These are phyloP conservation scores for Crocidura indochinensis DNA, from an alignment of 2,797 vertebrate species.

Conservation along the genomic window DNA sequence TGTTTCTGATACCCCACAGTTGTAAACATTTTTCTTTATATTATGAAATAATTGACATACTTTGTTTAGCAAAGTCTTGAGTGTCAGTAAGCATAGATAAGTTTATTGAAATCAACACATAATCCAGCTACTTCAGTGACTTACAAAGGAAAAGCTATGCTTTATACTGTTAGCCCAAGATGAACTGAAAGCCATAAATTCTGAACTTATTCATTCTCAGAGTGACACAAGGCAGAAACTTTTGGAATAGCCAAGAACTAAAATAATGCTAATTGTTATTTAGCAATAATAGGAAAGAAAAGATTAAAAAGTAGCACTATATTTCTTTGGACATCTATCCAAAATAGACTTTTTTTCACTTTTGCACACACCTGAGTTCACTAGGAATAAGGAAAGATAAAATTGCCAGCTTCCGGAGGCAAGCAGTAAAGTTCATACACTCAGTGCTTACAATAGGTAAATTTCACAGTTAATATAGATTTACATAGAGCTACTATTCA, in stretches of 20 bases:
- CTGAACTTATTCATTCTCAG: neutral
- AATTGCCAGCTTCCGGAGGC: neutral
- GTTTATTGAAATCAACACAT: neutral
- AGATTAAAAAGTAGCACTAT: neutral
- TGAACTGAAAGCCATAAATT: neutral
- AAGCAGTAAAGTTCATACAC: neutral
- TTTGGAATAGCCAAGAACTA: neutral
- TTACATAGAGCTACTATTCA: neutral
- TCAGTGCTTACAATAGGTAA: neutral
- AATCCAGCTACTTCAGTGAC: neutral
- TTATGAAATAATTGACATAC: neutral
- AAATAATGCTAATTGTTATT: neutral
- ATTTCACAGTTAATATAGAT: neutral
- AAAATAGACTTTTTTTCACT: neutral
- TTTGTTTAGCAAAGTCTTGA: neutral
- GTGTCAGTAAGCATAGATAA: neutral
- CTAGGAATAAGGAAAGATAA: rapidly evolving
- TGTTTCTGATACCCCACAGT: too few species aligned
- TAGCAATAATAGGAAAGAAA: neutral
- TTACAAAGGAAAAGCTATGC: neutral
- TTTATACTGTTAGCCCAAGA: neutral
- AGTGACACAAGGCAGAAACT: neutral
- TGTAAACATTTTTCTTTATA: neutral
- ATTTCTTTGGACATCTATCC: neutral
- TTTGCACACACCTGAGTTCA: neutral